Percentiles rank a stretch among this genome's conserved stretches.
These are phyloP conservation scores for Mechanitis messenoides DNA, from an alignment of 2,888 invertebrate genomes.

Conservation along the genomic window DNA sequence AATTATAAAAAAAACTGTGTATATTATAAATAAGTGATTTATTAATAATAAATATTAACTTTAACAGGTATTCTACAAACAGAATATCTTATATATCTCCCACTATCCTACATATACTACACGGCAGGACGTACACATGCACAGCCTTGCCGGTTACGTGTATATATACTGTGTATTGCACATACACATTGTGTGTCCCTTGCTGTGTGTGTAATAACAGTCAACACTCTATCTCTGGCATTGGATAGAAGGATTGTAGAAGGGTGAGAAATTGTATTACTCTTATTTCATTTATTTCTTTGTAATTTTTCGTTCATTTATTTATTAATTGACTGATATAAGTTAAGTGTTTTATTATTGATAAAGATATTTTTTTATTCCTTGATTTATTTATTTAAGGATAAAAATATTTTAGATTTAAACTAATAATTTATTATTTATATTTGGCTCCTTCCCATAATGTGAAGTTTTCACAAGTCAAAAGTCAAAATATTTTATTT, in stretches of 20 bases:
- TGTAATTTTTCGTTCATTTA: not conserved
- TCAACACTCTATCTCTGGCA: conserved; percentile 32
- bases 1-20: not conserved
- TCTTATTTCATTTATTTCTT: not conserved
- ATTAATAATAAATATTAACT: too few relatives aligned
- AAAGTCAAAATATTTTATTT: too few relatives aligned
- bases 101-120: conserved; percentile 48
- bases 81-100: conserved; percentile 40
- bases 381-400: too few relatives aligned
- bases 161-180: conserved; percentile 33
- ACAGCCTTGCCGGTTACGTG: conserved; percentile 30
- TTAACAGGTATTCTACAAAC: conserved; percentile 43
- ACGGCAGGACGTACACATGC: conserved; percentile 32
- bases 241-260: conserved; percentile 33
- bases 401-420: too few relatives aligned
- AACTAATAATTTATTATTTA: too few relatives aligned
- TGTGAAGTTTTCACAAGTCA: too few relatives aligned
- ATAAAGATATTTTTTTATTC: too few relatives aligned
- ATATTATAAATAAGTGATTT: too few relatives aligned
- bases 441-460: too few relatives aligned
- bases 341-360: too few relatives aligned
- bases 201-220: conserved; percentile 36
- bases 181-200: conserved; percentile 46
- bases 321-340: too few relatives aligned
- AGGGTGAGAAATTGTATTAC: conserved; percentile 32